phyloP scores from a whole-genome alignment of 2,888 invertebrate genomes.

The Tortricodes alternella region DNA sequence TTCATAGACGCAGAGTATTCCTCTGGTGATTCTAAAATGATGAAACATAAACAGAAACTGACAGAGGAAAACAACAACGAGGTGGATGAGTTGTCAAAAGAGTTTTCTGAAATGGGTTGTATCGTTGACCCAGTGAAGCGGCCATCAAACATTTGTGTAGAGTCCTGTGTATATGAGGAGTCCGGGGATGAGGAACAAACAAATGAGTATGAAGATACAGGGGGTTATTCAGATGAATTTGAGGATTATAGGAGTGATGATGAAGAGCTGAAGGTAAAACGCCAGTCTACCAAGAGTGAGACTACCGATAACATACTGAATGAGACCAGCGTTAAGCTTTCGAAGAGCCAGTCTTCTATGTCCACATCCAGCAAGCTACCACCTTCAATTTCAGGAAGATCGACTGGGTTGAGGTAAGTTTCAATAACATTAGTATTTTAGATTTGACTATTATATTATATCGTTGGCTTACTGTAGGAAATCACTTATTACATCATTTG shows the following conservation, averaged over 20 bases:
- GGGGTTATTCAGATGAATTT: conserved; percentile 74
- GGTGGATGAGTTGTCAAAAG: conserved; percentile 69
- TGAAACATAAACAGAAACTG: conserved; percentile 59
- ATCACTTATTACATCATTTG: too few species aligned
- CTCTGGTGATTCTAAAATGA: conserved; percentile 68
- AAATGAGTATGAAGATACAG: conserved; percentile 48
- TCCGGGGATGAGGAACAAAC: conserved; percentile 50
- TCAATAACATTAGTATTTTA: background rate
- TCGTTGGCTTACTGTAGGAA: too few species aligned
- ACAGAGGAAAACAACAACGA: conserved; percentile 79
- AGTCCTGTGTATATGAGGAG: conserved; percentile 65
- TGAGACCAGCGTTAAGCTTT: conserved; percentile 52
- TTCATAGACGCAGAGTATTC: conserved; percentile 62
- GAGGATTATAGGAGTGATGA: conserved; percentile 70
- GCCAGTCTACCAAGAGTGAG: conserved; percentile 44
- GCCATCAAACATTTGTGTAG: conserved; percentile 71
- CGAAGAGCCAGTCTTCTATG: conserved; percentile 64
- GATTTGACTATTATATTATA: too few species aligned
- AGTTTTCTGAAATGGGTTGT: conserved; percentile 76
- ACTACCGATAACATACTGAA: conserved; percentile 35
- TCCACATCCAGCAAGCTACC: conserved; percentile 52
- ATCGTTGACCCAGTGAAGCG: conserved; percentile 69
- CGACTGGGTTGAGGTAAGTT: conserved; percentile 66
- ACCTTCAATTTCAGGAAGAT: conserved; percentile 60
- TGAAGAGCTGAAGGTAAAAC: conserved; percentile 46